Percentiles rank a stretch among this genome's conserved stretches.
Conservation (phyloP, 1,140 invertebrate genomes). For the Bombus superbus region DNA sequence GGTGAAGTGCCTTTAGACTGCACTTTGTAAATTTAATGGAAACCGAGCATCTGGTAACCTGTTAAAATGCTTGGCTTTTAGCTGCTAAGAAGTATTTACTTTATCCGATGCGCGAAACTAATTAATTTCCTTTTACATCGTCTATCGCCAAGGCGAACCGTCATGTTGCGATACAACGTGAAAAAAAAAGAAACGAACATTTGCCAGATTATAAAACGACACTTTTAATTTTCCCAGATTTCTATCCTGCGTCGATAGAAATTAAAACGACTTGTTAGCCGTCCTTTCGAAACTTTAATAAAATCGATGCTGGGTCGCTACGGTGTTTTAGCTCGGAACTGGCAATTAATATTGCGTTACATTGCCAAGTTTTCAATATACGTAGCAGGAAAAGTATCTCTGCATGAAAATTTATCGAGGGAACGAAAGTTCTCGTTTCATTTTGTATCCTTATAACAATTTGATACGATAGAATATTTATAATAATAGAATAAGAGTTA, state of each 20-base stretch:
- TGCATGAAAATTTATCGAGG: not conserved
- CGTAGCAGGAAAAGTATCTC: not conserved
- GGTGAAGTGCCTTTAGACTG: constrained; percentile 1
- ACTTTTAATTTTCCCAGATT: too few species aligned
- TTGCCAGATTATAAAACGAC: not conserved
- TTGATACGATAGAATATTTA: too few species aligned
- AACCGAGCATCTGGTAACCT: constrained; percentile 7
- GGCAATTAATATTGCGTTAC: not conserved
- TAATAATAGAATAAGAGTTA: too few species aligned
- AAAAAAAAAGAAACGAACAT: not conserved
- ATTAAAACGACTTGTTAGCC: not conserved
- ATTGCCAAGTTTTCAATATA: not conserved
- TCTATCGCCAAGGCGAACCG: not conserved
- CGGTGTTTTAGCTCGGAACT: not conserved
- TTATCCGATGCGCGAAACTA: constrained; percentile 10
- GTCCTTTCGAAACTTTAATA: constrained; percentile 2
- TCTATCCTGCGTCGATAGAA: not conserved
- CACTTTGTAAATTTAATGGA: constrained; percentile 36
- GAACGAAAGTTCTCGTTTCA: not conserved
- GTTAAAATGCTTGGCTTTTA: constrained; percentile 17
- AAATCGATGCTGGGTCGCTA: not conserved
- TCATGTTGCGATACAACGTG: too few species aligned
- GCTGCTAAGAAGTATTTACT: constrained; percentile 22
- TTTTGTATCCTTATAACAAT: not conserved
- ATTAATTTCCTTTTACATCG: constrained; percentile 21